phyloP scores from a whole-genome alignment of 1,140 invertebrate genomes.

The Anastrepha ludens region DNA sequence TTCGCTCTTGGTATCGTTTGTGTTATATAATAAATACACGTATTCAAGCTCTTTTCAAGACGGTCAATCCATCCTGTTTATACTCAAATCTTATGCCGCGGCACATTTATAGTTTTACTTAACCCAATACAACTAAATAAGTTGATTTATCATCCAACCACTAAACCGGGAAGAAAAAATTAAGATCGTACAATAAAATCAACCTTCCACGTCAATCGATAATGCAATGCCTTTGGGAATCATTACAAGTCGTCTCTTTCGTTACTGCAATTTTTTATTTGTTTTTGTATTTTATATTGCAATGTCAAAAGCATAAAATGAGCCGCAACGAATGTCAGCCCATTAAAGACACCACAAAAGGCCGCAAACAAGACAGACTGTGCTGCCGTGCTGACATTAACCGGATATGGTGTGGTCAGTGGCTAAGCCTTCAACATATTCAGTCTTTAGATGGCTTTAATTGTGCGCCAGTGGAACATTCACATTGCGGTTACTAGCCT shows the following conservation, averaged over 20 bases:
- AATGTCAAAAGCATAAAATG: constrained; percentile 42
- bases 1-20: not conserved
- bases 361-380: constrained; percentile 37
- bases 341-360: constrained; percentile 45
- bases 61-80: too few species aligned
- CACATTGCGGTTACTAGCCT: constrained; percentile 39
- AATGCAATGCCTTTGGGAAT: constrained; percentile 30
- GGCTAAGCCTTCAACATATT: constrained; percentile 22
- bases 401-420: constrained; percentile 41
- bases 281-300: constrained; percentile 25
- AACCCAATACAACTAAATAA: not conserved
- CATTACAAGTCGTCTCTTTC: not conserved
- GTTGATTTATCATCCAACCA: not conserved
- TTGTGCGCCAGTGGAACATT: constrained; percentile 29
- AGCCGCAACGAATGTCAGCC: constrained; percentile 45
- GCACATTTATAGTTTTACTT: too few species aligned
- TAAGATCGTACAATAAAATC: not conserved
- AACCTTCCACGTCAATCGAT: constrained; percentile 21
- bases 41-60: too few species aligned
- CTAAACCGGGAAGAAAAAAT: not conserved
- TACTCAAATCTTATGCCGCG: too few species aligned
- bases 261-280: not conserved
- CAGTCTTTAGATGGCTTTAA: constrained; percentile 31
- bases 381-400: constrained; percentile 28
- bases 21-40: not conserved